Percentiles rank a stretch among this genome's conserved stretches.
Conservation (phyloP, 2,888 invertebrate species). For the Exephanes ischioxanthus region DNA sequence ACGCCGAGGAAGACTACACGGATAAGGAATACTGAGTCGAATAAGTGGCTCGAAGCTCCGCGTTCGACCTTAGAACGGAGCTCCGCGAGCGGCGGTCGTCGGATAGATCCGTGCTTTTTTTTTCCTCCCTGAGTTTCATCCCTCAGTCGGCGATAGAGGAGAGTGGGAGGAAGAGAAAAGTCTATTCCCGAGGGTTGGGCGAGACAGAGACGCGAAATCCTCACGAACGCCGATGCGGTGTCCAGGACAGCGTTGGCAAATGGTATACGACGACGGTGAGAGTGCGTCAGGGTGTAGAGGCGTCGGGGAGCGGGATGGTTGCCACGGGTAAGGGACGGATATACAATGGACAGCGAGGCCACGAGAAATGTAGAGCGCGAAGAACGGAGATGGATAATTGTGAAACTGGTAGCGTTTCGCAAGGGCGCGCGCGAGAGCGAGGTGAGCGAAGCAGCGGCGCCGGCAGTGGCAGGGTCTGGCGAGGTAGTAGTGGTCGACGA, state of each 20-base stretch:
- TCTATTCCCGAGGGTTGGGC: conserved; percentile 76
- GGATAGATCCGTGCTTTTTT: background rate
- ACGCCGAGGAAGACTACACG: background rate
- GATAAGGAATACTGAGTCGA: conserved; percentile 8
- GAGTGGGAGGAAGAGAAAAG: conserved; percentile 70
- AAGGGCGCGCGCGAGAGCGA: conserved; percentile 68
- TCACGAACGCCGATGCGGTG: conserved; percentile 22
- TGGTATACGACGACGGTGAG: conserved; percentile 43
- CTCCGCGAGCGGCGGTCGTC: background rate
- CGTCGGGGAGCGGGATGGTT: conserved; percentile 13
- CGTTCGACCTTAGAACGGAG: conserved; percentile 20
- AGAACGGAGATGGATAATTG: conserved; percentile 22
- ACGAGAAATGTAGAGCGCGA: conserved; percentile 30
- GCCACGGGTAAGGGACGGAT: conserved; percentile 33
- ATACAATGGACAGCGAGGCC: conserved; percentile 34
- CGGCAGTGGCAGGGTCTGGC: conserved; percentile 1
- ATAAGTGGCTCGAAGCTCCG: conserved; percentile 18
- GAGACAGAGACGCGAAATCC: conserved; percentile 45
- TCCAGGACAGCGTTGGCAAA: background rate
- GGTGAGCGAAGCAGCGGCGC: conserved; percentile 60
- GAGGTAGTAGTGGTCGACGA: conserved; percentile 29
- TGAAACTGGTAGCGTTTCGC: conserved; percentile 33
- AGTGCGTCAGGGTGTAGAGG: conserved; percentile 41
- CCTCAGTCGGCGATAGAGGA: conserved; percentile 45
- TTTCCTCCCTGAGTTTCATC: conserved; percentile 5